Evolutionary conservation across 2,888 invertebrate species (phyloP).

Genomic region (Calliopum simillimum): DNA sequence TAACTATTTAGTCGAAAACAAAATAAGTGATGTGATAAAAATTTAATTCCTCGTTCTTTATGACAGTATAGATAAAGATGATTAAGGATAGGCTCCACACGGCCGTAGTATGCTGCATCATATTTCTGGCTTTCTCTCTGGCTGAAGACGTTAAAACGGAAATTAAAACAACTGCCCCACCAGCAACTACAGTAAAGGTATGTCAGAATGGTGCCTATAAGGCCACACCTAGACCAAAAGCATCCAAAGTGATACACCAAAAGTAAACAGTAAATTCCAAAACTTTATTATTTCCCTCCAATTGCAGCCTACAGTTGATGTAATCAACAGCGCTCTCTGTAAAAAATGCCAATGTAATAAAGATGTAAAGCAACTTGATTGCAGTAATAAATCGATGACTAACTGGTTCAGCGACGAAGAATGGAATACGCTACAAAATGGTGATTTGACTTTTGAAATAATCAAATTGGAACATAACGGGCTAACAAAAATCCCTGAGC

Average conservation of each 20-base stretch:
- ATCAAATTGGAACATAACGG: constrained; percentile 61
- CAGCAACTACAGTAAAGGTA: neutral
- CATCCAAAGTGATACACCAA: constrained; percentile 7
- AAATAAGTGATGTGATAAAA: neutral
- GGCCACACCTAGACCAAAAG: neutral
- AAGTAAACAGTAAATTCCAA: neutral
- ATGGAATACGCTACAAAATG: constrained; percentile 68
- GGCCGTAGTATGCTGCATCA: neutral
- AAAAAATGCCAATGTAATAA: constrained; percentile 70
- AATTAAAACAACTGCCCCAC: neutral
- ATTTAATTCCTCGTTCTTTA: neutral
- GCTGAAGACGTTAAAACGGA: neutral
- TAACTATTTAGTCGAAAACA: too few relatives aligned
- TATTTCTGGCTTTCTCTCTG: neutral
- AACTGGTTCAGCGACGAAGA: constrained; percentile 70
- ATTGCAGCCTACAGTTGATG: constrained; percentile 48
- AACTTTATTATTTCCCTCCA: neutral
- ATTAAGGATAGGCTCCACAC: neutral
- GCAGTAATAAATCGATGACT: constrained; percentile 69
- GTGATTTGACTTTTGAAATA: constrained; percentile 55
- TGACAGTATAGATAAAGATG: neutral
- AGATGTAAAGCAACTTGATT: constrained; percentile 69
- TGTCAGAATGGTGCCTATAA: neutral
- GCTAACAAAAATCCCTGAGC: constrained; percentile 56
- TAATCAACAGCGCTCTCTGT: constrained; percentile 67